These are phyloP conservation scores for Nanorana parkeri DNA, from an alignment of 2,113 vertebrate species.

Conservation along the genomic window DNA sequence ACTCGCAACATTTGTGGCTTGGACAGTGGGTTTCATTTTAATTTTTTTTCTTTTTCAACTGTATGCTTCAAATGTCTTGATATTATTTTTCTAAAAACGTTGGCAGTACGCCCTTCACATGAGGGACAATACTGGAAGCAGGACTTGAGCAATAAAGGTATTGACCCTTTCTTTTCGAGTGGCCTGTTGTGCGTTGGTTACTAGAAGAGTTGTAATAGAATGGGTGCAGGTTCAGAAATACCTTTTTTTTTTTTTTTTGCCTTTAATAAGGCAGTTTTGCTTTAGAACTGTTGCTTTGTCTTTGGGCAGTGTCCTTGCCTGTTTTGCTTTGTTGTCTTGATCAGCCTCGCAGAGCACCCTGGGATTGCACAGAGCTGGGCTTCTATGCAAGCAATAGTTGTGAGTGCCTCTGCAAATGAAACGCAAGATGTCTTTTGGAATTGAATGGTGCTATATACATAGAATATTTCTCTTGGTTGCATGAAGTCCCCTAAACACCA, in stretches of 20 bases:
- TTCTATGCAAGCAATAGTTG: conserved; percentile 21
- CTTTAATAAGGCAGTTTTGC: too few species aligned
- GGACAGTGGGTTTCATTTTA: background rate
- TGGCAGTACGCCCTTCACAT: conserved; percentile 22
- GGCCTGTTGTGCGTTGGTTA: conserved; percentile 37
- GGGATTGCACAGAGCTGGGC: background rate
- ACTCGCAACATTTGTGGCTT: background rate
- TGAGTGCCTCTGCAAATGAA: conserved; percentile 35
- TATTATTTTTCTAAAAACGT: conserved; percentile 8
- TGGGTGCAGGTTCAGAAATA: conserved; percentile 4
- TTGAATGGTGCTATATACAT: conserved; percentile 54
- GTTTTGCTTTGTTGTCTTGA: background rate
- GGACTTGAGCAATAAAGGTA: conserved; percentile 43
- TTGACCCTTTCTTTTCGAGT: conserved; percentile 40
- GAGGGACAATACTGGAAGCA: conserved; percentile 28
- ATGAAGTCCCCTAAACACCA: conserved; percentile 4
- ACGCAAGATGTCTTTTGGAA: background rate
- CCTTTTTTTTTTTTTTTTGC: background rate
- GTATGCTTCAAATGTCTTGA: conserved; percentile 72
- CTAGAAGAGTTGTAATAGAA: background rate
- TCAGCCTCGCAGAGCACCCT: conserved; percentile 5
- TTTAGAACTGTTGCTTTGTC: conserved; percentile 1
- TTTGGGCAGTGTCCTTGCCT: conserved; percentile 3
- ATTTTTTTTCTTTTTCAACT: conserved; percentile 66
- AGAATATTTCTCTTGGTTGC: conserved; percentile 26